Evolutionary conservation across 2,797 vertebrate species (phyloP).

Genomic region (Myotis myotis): DNA sequence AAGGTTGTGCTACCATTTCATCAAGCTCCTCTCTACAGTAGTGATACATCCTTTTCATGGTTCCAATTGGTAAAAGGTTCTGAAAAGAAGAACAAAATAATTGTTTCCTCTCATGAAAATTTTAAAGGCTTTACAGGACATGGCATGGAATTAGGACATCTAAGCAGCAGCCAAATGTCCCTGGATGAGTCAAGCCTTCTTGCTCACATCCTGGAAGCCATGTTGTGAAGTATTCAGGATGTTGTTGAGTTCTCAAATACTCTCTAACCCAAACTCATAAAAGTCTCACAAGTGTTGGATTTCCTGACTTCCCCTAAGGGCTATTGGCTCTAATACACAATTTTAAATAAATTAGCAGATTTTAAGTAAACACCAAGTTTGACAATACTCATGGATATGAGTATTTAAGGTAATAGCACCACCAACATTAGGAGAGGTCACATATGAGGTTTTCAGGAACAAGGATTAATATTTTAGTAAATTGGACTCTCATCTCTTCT

Average conservation of each 20-base stretch:
- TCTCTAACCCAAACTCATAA: background rate
- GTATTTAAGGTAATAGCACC: background rate
- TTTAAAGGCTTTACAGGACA: background rate
- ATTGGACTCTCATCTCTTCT: background rate
- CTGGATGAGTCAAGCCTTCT: background rate
- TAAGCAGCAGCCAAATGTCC: background rate
- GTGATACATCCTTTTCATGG: background rate
- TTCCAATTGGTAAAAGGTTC: background rate
- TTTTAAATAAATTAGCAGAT: background rate
- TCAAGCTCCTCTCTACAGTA: background rate
- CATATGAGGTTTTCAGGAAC: background rate
- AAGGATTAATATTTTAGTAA: background rate
- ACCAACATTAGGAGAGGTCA: background rate
- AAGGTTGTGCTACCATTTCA: background rate
- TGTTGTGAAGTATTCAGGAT: background rate
- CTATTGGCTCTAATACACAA: background rate
- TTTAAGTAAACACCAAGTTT: background rate
- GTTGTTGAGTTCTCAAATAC: background rate
- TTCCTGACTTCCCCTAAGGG: background rate
- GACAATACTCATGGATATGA: background rate
- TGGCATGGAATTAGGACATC: background rate
- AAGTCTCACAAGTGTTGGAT: background rate
- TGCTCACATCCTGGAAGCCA: background rate
- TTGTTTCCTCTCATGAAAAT: conserved; percentile 24
- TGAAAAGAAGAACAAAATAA: conserved; percentile 5